Evolutionary conservation across 2,113 vertebrate species (phyloP), one percentile per base, ranked within the genome.

Genomic region (Smithornis capensis): DNA sequence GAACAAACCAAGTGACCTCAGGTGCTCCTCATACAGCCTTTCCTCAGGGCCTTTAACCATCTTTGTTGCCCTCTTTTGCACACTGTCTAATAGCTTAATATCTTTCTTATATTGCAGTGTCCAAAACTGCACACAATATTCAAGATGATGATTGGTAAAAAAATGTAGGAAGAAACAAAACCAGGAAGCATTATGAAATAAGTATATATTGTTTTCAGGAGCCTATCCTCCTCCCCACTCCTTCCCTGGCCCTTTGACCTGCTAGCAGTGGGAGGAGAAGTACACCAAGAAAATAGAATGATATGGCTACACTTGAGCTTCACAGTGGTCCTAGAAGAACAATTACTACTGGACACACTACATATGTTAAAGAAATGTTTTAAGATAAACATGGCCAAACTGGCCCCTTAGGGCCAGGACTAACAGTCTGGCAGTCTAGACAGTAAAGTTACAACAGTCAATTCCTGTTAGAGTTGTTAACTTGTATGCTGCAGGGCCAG

Each of bases 281-380:
- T 60, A 40, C 4, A 2, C 15, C 28, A 73, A 37, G 53, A 28
- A 71, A 81, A 19, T 1, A 2, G 27, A 8, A 9, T 31, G 31
- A 8, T 37, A 18, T 7, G 12, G 18, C 28, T 57, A 56, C 33
- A 29, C 44, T 15, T 27, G 35, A 28, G 49, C 45, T 50, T 22
- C 31, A 49, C 16, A 33, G 12, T 11, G 18, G 6, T 10, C 15
- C 44, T 23, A 15, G 18, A 67, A 67, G 21, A 33, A 28, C 14
- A 50, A 8, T 7, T 42, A 14, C 28, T 28, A 14, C 0, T 42
- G 22, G 8, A 67, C 10, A 42, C 9, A 14, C 2, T 9, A 68
- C 59, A 33, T 14, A 57, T 4, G 6, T 10, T 82, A 15, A 79
- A 50, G 9, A 90, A 75, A 79, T 38, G 4, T 10, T 80, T 76